Evolutionary conservation across 2,113 vertebrate genomes (phyloP).

Genomic region (Cyprinus carpio): DNA sequence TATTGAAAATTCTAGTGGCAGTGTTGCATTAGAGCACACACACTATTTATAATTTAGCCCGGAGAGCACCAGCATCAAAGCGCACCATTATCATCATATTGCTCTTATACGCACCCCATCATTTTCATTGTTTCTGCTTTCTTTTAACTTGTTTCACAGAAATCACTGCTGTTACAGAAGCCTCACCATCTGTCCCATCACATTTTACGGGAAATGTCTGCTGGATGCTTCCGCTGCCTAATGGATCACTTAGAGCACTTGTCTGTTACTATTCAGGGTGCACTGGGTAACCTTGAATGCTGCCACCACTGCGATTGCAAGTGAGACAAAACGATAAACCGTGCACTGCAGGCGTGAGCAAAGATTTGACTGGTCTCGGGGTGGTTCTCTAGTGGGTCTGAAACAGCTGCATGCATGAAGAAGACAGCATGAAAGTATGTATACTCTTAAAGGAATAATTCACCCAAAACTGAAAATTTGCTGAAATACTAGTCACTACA

Average conservation of each 20-base stretch:
- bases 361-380: neutral
- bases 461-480: too few species aligned
- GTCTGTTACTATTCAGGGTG: constrained; percentile 24
- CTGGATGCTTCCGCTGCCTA: constrained; percentile 22
- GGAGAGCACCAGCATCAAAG: neutral
- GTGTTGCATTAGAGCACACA: neutral
- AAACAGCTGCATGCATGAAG: neutral
- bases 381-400: neutral
- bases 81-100: constrained; percentile 11
- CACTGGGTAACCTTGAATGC: constrained; percentile 11
- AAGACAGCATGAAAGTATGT: neutral
- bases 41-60: neutral
- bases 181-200: constrained; percentile 20
- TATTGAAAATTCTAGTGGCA: neutral
- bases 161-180: constrained; percentile 22
- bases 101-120: neutral
- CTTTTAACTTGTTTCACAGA: constrained; percentile 1
- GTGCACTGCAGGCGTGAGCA: constrained; percentile 14
- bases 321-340: neutral
- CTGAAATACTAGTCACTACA: too few species aligned
- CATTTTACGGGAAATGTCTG: constrained; percentile 28
- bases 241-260: constrained; percentile 31
- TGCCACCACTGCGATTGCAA: neutral
- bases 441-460: too few species aligned
- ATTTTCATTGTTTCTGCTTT: neutral